Evolutionary conservation across 2,888 invertebrate species (phyloP), one percentile per base, ranked within the genome.

Genomic region (Therioaphis trifolii): DNA sequence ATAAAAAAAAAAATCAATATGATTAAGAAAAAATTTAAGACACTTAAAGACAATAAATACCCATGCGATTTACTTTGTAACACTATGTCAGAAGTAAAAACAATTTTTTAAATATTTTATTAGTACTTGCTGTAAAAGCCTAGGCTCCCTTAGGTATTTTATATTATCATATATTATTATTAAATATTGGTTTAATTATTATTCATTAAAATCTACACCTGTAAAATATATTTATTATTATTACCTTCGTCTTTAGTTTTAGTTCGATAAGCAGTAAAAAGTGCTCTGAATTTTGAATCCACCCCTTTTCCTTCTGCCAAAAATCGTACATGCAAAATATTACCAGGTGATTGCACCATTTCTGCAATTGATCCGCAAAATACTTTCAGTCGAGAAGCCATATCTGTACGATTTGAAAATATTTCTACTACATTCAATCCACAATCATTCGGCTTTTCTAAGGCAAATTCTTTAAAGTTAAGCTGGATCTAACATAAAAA

Each of bases 311-410:
- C 90, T 85, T 92, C 92, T 0, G 93, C 92, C 86, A 92, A 93
- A 88, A 93, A 95, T 80, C 96, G 90, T 29, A 96, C 90, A 87
- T 94, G 92, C 89, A 96, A 91, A 18, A 92, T 89, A 88, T 94
- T 93, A 4, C 91, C 90, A 9, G 90, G 90, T 1, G 94, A 93
- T 46, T 90, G 90, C 21, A 95, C 92, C 2, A 93, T 90, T 86
- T 96, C 96, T 0, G 96, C 95, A 35, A 95, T 93, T 7, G 95
- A 95, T 0, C 96, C 96, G 88, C 96, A 96, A 89, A 95, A 96
- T 88, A 93, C 92, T 86, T 92, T 93, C 82, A 92, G 87, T 85
- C 91, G 89, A 80, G 90, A 90, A 74, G 91, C 90, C 66, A 85
- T 84, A 86, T 93, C 92, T 27, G 93, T 92, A 85, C 90, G 89